Conservation (phyloP, 2,888 invertebrate genomes). For the Cheilosia impressa region DNA sequence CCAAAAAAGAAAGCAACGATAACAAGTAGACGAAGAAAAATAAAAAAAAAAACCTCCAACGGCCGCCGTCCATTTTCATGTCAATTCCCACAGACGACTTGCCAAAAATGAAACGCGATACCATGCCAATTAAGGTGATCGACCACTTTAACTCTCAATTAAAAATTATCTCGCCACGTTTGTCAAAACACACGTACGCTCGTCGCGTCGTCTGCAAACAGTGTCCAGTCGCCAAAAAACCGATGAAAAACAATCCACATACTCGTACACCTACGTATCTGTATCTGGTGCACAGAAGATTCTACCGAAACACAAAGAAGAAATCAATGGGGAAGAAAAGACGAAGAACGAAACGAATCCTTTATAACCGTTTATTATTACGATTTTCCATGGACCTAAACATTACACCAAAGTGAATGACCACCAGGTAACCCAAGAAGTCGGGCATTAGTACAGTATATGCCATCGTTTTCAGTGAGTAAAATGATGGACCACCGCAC, state of each 20-base stretch:
- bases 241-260: constrained; percentile 8
- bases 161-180: constrained; percentile 70
- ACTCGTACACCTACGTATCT: constrained; percentile 27
- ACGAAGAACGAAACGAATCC: constrained; percentile 36
- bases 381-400: constrained; percentile 52
- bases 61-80: constrained; percentile 28
- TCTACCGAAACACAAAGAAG: constrained; percentile 44
- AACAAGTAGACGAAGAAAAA: no score
- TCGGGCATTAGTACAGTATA: constrained; percentile 47
- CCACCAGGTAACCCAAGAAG: constrained; percentile 69
- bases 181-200: constrained; percentile 47
- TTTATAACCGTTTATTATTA: constrained; percentile 67
- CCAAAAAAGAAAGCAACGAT: neutral
- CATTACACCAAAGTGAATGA: constrained; percentile 63
- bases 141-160: constrained; percentile 70
- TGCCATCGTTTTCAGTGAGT: constrained; percentile 46
- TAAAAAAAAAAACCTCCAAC: neutral
- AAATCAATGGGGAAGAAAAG: constrained; percentile 9
- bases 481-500: constrained; percentile 65
- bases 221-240: constrained; percentile 28
- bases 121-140: constrained; percentile 66
- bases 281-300: constrained; percentile 36
- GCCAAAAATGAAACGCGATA: constrained; percentile 55
- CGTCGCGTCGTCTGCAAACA: neutral
- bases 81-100: constrained; percentile 61